Conservation (phyloP, 2,113 vertebrate species). For the Brachypteracias leptosomus region DNA sequence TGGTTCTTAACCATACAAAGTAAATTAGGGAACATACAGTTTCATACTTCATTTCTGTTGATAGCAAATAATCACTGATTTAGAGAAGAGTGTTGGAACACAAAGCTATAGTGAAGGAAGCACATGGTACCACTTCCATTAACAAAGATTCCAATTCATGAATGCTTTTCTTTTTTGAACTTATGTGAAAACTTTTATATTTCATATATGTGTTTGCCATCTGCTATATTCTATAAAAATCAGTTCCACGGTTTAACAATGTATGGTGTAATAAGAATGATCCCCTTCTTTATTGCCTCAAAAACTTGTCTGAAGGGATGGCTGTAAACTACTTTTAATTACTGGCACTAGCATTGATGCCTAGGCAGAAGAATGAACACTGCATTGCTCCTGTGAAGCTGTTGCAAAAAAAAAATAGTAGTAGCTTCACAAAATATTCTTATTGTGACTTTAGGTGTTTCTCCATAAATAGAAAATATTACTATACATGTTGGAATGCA, state of each 20-base stretch:
- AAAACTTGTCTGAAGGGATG: not conserved
- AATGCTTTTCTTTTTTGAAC: not conserved
- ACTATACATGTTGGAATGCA: not conserved
- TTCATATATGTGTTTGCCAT: not conserved
- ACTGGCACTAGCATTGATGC: not conserved
- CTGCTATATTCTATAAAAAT: constrained; percentile 4
- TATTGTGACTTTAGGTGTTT: not conserved
- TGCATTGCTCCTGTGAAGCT: not conserved
- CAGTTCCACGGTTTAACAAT: not conserved
- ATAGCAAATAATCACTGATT: not conserved
- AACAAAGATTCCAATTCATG: not conserved
- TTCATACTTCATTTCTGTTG: not conserved
- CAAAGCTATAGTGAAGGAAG: constrained; percentile 2
- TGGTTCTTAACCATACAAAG: not conserved
- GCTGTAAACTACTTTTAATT: not conserved
- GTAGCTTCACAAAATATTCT: not conserved
- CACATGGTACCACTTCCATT: not conserved
- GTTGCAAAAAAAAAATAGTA: not conserved
- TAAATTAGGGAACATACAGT: not conserved
- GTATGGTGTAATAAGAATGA: not conserved
- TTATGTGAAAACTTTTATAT: not conserved
- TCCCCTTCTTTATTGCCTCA: not conserved
- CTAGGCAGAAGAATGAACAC: not conserved
- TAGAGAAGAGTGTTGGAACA: not conserved
- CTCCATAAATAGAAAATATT: not conserved